A percentile compares a stretch with the other conserved stretches of the same genome.
phyloP scores from a whole-genome alignment of 2,113 vertebrate genomes.

The Cercocebus atys region DNA sequence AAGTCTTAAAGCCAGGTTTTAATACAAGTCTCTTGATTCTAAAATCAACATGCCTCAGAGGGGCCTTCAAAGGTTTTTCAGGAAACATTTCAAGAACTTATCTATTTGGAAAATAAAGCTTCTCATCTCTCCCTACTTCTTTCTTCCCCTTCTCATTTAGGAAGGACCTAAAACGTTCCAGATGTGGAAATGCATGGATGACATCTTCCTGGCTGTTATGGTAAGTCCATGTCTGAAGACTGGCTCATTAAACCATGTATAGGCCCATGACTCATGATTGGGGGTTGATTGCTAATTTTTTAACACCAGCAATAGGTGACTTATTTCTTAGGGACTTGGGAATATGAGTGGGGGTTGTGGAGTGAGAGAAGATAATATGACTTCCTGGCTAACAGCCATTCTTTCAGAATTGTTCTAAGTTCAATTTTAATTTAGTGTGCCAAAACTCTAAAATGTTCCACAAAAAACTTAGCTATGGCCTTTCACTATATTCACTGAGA shows the following conservation, averaged over 20 bases:
- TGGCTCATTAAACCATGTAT: neutral
- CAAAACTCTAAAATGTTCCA: conserved; percentile 18
- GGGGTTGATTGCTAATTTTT: neutral
- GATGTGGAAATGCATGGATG: neutral
- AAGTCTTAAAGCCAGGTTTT: neutral
- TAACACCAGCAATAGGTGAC: neutral
- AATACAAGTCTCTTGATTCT: neutral
- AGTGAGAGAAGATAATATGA: neutral
- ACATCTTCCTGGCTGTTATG: neutral
- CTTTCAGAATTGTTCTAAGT: neutral
- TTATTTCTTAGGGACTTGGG: neutral
- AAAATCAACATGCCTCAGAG: neutral
- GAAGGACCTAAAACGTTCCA: neutral
- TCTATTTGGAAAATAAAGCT: conserved; percentile 5
- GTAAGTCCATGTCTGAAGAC: neutral
- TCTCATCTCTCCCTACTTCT: neutral
- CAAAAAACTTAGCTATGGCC: neutral
- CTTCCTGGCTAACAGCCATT: neutral
- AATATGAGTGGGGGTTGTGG: neutral
- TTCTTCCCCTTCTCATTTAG: neutral
- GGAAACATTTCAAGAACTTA: neutral
- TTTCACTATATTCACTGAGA: neutral
- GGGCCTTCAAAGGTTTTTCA: neutral
- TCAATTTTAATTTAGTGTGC: conserved; percentile 20
- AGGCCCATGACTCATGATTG: neutral